Evolutionary conservation across 2,888 invertebrate species (phyloP), one percentile per base, ranked within the genome.

Genomic region (Slavum lentiscoides): DNA sequence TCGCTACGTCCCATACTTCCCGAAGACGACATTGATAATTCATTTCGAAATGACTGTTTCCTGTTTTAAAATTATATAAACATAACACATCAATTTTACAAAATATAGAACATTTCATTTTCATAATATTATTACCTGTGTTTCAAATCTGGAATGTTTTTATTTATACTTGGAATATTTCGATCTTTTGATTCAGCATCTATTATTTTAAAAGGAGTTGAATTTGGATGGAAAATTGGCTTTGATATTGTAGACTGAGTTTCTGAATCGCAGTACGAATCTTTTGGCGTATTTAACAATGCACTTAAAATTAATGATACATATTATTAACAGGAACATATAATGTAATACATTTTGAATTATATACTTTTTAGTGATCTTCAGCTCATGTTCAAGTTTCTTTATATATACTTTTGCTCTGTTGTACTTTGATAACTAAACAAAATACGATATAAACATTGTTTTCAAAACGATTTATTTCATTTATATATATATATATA

Each of bases 391-490:
- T 58, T 80, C 64, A 9, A 80, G 64, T 58, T 80, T 72, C 39
- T 72, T 80, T 58, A 80, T 72, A 30, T 80, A 80, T 30, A 55
- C 7, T 66, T 80, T 80, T 43, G 64, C 64, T 43, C 58, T 72
- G 9, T 80, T 80, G 58, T 80, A 80, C 13, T 72, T 80, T 58
- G 43, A 64, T 64, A 72, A 11, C 80, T 80, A 72, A n/a, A 77
- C 39, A 61, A 2, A 23, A 43, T 9, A 59, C 8, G 4, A 2
- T 39, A 9, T 37, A 64, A 43, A 11, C 0, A 43, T 15, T 39
- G 4, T 59, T 59, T 39, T 43, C 5, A 13, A 49, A 39, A 74
- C 43, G n/a, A 37, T 61, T 49, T 49, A 9, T 43, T 43, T 4
- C 3, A 43, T 30, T 43, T 7, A 43, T 13, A 11, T 13, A 49